phyloP scores from a whole-genome alignment of 1,140 invertebrate species.

The Drosophila parvula region DNA sequence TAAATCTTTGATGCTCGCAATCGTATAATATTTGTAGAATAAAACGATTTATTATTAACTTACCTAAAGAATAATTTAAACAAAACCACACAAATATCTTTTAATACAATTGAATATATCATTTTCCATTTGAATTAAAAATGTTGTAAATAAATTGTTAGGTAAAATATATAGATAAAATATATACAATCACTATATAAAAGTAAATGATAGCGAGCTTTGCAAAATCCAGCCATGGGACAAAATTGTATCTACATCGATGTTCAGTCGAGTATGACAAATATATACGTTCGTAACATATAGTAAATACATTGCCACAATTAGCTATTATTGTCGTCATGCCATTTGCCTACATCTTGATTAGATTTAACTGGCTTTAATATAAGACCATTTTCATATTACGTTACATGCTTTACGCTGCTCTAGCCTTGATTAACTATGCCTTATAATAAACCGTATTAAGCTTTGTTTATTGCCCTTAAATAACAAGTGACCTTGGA shows the following conservation, averaged over 20 bases:
- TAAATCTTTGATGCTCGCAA: background rate
- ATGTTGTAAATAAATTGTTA: background rate
- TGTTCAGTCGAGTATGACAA: conserved; percentile 12
- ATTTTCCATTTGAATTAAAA: background rate
- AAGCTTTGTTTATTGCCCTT: conserved; percentile 41
- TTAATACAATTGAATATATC: too few relatives aligned
- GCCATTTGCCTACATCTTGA: conserved; percentile 26
- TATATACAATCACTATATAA: background rate
- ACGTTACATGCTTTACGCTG: conserved; percentile 16
- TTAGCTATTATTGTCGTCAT: conserved; percentile 28
- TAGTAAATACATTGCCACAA: conserved; percentile 6
- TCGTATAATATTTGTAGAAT: background rate
- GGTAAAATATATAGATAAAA: background rate
- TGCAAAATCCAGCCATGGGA: background rate
- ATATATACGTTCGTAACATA: background rate
- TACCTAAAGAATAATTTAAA: background rate
- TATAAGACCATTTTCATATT: conserved; percentile 36
- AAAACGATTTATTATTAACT: background rate
- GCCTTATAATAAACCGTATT: conserved; percentile 36
- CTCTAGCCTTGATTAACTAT: conserved; percentile 35
- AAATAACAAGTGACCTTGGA: conserved; percentile 44
- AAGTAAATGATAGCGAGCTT: background rate
- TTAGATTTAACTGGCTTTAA: conserved; percentile 34
- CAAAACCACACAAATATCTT: background rate
- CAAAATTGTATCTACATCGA: background rate